Conservation (phyloP, 2,888 invertebrate genomes). For the Scaptomyza parva region DNA sequence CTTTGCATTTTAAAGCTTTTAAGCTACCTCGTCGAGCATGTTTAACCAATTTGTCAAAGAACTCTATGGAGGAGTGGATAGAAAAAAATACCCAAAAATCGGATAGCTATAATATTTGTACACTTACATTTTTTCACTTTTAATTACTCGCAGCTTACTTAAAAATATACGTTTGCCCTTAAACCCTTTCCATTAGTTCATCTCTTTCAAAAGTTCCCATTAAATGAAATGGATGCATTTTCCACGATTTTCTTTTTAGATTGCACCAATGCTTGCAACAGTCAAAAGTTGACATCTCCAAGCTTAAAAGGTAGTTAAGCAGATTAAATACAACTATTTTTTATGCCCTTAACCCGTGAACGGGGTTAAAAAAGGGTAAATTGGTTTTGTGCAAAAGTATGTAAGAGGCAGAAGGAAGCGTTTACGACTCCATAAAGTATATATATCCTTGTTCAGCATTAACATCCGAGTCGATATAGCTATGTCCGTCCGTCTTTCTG, state of each 20-base stretch:
- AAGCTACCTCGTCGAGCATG: conserved; percentile 48
- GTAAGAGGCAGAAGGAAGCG: too few relatives aligned
- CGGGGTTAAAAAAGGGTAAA: too few relatives aligned
- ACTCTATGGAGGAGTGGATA: too few relatives aligned
- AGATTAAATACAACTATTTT: too few relatives aligned
- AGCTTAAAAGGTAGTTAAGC: background rate
- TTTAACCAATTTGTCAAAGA: conserved; percentile 54
- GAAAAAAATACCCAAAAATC: background rate
- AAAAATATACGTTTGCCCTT: background rate
- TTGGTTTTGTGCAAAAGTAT: too few relatives aligned
- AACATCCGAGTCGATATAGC: too few relatives aligned
- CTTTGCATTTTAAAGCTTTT: conserved; percentile 63
- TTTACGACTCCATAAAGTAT: too few relatives aligned
- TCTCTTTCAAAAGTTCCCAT: background rate
- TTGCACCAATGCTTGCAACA: background rate
- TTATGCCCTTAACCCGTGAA: too few relatives aligned
- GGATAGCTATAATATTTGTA: background rate
- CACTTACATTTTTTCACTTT: background rate
- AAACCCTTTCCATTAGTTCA: background rate
- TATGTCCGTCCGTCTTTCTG: too few relatives aligned
- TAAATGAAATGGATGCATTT: background rate
- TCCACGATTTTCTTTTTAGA: background rate
- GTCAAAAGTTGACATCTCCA: background rate
- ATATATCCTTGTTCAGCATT: too few relatives aligned
- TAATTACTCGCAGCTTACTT: background rate